Conservation (phyloP, 2,797 vertebrate species). For the Rhinella marina region DNA sequence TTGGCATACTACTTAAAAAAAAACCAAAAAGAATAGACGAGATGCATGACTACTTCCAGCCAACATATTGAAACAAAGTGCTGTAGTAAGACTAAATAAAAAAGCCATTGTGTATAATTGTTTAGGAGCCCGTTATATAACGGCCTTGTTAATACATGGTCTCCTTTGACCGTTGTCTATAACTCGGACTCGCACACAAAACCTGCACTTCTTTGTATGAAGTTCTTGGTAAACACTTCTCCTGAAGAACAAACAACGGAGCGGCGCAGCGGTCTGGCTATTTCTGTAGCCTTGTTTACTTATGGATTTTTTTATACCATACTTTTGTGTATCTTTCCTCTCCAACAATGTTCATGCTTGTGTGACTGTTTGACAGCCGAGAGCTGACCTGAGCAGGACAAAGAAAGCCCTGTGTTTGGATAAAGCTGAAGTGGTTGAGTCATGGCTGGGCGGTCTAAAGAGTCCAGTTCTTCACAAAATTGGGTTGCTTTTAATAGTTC, state of each 20-base stretch:
- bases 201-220: slow-evolving; percentile 1
- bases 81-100: background rate
- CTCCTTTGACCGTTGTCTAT: background rate
- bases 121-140: slow-evolving; percentile 16
- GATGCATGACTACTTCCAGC: background rate
- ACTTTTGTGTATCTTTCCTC: slow-evolving; percentile 39
- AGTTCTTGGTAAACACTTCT: slow-evolving; percentile 43
- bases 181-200: background rate
- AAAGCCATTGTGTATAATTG: background rate
- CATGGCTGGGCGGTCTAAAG: slow-evolving; percentile 1
- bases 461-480: background rate
- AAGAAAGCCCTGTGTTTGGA: slow-evolving; percentile 20
- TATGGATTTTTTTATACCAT: slow-evolving; percentile 30
- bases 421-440: slow-evolving; percentile 11
- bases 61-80: too few relatives aligned
- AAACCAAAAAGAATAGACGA: background rate
- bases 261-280: background rate
- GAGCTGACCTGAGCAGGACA: slow-evolving; percentile 32
- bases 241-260: slow-evolving; percentile 26
- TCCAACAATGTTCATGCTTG: slow-evolving; percentile 24
- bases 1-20: background rate
- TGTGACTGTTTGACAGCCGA: slow-evolving; percentile 9
- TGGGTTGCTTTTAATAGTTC: background rate
- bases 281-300: slow-evolving; percentile 41
- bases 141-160: background rate